Base-by-base conservation (phyloP, 2,797 vertebrate genomes). In the Myotis daubentonii region DNA sequence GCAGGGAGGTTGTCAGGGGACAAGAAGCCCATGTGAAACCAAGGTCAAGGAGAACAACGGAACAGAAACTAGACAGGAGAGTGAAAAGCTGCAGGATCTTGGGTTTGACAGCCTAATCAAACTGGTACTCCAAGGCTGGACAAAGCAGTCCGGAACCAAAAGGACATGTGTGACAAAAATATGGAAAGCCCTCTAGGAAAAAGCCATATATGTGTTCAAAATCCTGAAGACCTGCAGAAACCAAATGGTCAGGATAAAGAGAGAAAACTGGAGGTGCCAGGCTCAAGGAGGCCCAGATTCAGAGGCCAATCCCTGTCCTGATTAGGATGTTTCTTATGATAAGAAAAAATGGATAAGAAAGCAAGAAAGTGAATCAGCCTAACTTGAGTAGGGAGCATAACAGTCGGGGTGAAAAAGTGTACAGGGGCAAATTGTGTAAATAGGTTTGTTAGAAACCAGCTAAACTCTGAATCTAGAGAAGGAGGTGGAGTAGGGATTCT, bases 401-500 rank as follows among this genome's bases (percentile, higher is more conserved):
- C 25, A 25, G 74, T n/a, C 28, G 71, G 65, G 33, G 47, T 70
- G 57, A 92, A 95, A 87, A 84, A 33, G 71, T 44, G 28, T 74
- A 70, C 36, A 75, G 41, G 0, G 49, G 49, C 44, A 81, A 76
- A 88, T 78, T 71, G 23, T 87, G 4, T 62, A 84, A 87, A 93
- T 23, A 88, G 28, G 30, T 71, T 87, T 33, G 8, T 70, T 94
- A 57, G 22, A 83, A 90, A 75, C 62, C 66, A 94, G 44, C 49
- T 83, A 70, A 87, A 65, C 11, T 92, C 57, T 62, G 62, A 94
- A 53, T 91, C 62, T 33, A 55, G 53, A 96, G 49, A 74, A 94
- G 33, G 9, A 19, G 3, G 5, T 33, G n/a, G 2, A 13, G 20
- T 8, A 0, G 2, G 28, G 4, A 19, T 4, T 65, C 17, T 16